Base-by-base conservation (phyloP, 2,888 invertebrate genomes). In the Aphrophora alni region DNA sequence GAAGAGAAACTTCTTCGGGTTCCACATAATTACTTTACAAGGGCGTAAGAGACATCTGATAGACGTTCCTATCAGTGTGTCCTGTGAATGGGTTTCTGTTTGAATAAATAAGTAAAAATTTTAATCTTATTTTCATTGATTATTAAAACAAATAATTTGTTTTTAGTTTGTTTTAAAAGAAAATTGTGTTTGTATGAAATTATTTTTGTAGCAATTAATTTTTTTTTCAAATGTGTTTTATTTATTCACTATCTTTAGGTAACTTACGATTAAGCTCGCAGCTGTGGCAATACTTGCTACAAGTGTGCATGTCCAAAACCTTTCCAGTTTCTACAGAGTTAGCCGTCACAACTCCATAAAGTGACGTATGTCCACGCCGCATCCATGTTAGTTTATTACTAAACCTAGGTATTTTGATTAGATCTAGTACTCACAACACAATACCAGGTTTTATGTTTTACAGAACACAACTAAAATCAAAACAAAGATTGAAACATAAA, bases 231-330 rank as follows among this genome's bases (percentile, higher is more conserved):
- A n/a, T n/a, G n/a, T n/a, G n/a, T n/a, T n/a, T n/a, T n/a, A n/a
- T n/a, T 33, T 33, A 33, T 8, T 8, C 8, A 33, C 5, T 8
- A 33, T 33, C 33, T 33, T 33, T 71, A 71, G 71, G 26, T 71
- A 71, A 71, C 71, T 71, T 71, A 71, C 71, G n/a, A 71, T 71
- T 71, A 24, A 71, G 71, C 27, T 71, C 71, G 25, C 71, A 71
- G 25, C 71, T 71, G 25, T 71, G 71, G 25, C 71, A 71, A 24
- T 71, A 71, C 71, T 7, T 71, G 25, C 71, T n/a, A 71, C 71
- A 71, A 24, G 71, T 71, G 71, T 24, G 71, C 71, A 71, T 71
- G 25, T 71, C 21, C 24, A 5, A 71, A 21, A 71, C 71, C 26
- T 71, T 71, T n/a, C 71, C 71, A 24, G 71, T 71, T 71, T 24